Conservation (phyloP, 2,888 invertebrate species). For the Chrysomela aeneicollis region DNA sequence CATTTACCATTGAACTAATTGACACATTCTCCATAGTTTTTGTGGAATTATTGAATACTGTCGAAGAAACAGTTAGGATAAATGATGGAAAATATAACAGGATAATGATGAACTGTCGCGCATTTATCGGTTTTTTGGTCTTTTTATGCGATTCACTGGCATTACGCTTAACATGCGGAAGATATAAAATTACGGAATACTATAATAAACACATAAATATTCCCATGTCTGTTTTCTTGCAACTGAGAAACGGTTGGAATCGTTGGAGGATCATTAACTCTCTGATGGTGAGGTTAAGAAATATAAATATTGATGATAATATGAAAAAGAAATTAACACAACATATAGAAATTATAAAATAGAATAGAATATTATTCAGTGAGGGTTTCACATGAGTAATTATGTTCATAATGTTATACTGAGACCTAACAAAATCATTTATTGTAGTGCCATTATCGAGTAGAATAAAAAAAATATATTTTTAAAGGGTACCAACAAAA, state of each 20-base stretch:
- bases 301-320: too few species aligned
- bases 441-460: too few species aligned
- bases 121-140: constrained; percentile 15
- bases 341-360: too few species aligned
- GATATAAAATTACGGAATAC: background rate
- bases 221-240: background rate
- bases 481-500: too few species aligned
- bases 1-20: constrained; percentile 13
- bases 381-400: too few species aligned
- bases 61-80: constrained; percentile 17
- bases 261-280: too few species aligned
- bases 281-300: too few species aligned
- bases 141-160: constrained; percentile 12
- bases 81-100: constrained; percentile 11
- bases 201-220: background rate
- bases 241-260: background rate
- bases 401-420: too few species aligned
- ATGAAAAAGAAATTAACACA: too few species aligned
- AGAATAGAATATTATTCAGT: too few species aligned
- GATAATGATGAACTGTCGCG: constrained; percentile 22
- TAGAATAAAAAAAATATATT: too few species aligned
- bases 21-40: constrained; percentile 15
- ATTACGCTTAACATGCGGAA: constrained; percentile 5
- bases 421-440: too few species aligned
- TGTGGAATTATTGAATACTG: background rate